Percentiles rank a stretch among this genome's conserved stretches.
These are phyloP conservation scores for Platysteira castanea DNA, from an alignment of 2,113 vertebrate genomes.

Conservation along the genomic window DNA sequence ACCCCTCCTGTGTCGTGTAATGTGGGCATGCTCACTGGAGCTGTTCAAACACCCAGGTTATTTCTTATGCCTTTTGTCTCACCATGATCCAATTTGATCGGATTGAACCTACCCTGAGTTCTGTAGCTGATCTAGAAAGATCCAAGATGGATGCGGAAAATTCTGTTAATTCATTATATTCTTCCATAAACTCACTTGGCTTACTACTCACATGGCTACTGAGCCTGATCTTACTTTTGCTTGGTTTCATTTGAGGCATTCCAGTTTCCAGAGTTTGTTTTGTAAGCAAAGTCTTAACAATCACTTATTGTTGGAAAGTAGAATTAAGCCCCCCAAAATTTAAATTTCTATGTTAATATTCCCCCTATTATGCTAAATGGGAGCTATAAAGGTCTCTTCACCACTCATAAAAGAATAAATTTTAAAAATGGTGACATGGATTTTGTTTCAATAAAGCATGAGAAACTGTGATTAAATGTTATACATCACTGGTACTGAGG, in stretches of 20 bases:
- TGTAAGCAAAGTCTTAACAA: neutral
- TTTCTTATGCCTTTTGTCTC: neutral
- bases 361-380: neutral
- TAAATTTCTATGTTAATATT: neutral
- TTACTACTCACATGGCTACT: neutral
- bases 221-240: neutral
- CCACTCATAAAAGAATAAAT: neutral
- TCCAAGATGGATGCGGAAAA: neutral
- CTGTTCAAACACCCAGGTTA: neutral
- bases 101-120: neutral
- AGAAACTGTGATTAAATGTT: neutral
- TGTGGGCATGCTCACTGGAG: neutral
- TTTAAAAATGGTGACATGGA: neutral
- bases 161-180: neutral
- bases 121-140: neutral
- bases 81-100: neutral
- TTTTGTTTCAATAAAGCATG: neutral
- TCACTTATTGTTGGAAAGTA: neutral
- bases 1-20: neutral
- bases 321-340: neutral
- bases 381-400: neutral
- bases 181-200: neutral
- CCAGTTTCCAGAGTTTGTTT: neutral
- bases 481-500: neutral
- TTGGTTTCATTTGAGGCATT: neutral